These are phyloP conservation scores for Liodrosophila aerea DNA, from an alignment of 2,888 invertebrate genomes.

Conservation along the genomic window DNA sequence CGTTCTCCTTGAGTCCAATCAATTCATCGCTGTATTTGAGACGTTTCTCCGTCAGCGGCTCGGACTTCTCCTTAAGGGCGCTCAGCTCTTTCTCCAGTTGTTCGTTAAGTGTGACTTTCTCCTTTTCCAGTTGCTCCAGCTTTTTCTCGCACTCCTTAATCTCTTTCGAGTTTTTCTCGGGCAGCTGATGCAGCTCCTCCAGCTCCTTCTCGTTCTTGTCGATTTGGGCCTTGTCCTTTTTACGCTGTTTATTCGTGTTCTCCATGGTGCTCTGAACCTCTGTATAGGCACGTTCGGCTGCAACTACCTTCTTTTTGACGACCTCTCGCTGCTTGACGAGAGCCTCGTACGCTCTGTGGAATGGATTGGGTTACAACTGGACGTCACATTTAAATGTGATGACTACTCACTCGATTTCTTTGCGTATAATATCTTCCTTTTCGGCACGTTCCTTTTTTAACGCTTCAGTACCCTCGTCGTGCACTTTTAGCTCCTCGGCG, in stretches of 20 bases:
- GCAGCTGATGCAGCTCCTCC: constrained; percentile 85
- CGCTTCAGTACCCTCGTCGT: constrained; percentile 71
- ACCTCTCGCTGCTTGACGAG: constrained; percentile 85
- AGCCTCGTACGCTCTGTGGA: constrained; percentile 84
- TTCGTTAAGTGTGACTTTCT: constrained; percentile 84
- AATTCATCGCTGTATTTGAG: constrained; percentile 85
- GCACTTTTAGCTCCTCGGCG: constrained; percentile 84
- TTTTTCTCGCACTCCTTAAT: constrained; percentile 86
- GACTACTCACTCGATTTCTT: constrained; percentile 79
- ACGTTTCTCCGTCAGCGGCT: constrained; percentile 84
- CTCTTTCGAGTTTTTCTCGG: constrained; percentile 89
- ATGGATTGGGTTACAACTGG: not conserved
- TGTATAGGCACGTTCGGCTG: constrained; percentile 86
- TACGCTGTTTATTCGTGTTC: constrained; percentile 88
- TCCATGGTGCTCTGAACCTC: constrained; percentile 86
- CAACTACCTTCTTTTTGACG: constrained; percentile 85
- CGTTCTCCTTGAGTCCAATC: constrained; percentile 87
- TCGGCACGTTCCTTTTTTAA: constrained; percentile 83
- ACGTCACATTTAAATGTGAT: not conserved
- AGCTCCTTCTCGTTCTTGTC: constrained; percentile 88
- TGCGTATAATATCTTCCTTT: constrained; percentile 80
- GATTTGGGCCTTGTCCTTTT: constrained; percentile 87
- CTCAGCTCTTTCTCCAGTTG: constrained; percentile 86
- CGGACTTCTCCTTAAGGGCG: constrained; percentile 84
- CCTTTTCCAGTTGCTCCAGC: constrained; percentile 83